phyloP scores from a whole-genome alignment of 2,797 vertebrate species.

The Masticophis lateralis region DNA sequence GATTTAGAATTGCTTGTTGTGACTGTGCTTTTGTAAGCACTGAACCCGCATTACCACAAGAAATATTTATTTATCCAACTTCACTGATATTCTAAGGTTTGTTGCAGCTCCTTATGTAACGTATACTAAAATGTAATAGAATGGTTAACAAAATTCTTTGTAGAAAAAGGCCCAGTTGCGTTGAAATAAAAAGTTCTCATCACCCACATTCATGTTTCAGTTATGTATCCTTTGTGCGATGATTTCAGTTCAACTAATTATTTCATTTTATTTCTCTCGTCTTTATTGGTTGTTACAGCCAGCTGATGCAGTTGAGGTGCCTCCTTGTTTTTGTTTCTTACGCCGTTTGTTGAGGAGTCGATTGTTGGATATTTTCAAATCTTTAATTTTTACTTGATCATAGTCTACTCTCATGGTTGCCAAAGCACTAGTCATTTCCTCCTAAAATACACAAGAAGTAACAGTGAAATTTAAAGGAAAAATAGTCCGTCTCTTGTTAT shows the following conservation, averaged over 20 bases:
- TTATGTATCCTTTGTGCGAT: constrained; percentile 8
- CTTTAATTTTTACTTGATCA: constrained; percentile 98
- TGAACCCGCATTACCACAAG: constrained; percentile 27
- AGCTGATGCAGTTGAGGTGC: constrained; percentile 72
- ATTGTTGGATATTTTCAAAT: constrained; percentile 94
- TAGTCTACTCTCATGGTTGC: constrained; percentile 98
- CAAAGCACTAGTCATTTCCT: constrained; percentile 96
- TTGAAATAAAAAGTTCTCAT: constrained; percentile 34
- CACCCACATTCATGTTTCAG: background rate
- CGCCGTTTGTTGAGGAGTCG: constrained; percentile 94
- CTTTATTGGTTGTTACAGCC: constrained; percentile 91
- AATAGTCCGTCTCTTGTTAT: background rate
- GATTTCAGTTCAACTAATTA: constrained; percentile 1
- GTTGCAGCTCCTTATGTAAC: constrained; percentile 27
- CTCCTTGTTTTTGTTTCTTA: constrained; percentile 93
- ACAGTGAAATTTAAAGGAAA: background rate
- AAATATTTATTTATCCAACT: constrained; percentile 25
- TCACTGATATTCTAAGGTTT: constrained; percentile 17
- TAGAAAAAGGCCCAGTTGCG: constrained; percentile 35
- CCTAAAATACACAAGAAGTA: constrained; percentile 73
- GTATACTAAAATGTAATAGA: constrained; percentile 37
- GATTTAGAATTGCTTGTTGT: background rate
- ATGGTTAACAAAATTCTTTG: constrained; percentile 13
- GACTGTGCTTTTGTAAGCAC: background rate
- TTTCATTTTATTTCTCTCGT: constrained; percentile 29